These are phyloP conservation scores for Phalacrocorax pelagicus DNA, from an alignment of 2,113 vertebrate species.

Conservation along the genomic window DNA sequence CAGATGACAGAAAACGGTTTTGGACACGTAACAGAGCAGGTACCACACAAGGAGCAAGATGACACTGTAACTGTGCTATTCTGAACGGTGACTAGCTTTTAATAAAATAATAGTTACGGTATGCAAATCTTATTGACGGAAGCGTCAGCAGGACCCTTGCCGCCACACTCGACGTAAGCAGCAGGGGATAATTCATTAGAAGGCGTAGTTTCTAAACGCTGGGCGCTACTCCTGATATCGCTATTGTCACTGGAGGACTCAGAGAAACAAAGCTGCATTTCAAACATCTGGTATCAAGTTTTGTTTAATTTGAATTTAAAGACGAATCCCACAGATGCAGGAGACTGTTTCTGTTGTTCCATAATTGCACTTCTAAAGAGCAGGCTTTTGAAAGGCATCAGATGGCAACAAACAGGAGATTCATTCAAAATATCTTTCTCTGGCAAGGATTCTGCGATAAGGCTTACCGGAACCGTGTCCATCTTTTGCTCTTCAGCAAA, in stretches of 20 bases:
- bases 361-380: background rate
- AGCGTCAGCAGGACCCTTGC: background rate
- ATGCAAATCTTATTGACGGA: background rate
- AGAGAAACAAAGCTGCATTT: background rate
- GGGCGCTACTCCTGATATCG: background rate
- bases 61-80: background rate
- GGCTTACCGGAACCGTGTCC: background rate
- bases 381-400: background rate
- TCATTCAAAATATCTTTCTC: background rate
- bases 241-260: background rate
- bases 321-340: background rate
- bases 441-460: background rate
- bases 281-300: background rate
- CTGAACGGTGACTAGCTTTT: background rate
- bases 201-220: background rate
- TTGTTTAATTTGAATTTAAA: background rate
- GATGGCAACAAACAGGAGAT: background rate
- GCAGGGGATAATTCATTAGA: background rate
- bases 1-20: background rate
- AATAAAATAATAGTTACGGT: background rate
- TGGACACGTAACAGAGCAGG: background rate
- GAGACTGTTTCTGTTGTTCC: rapidly evolving
- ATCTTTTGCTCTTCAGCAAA: background rate
- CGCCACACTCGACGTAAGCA: background rate
- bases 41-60: background rate